Evolutionary conservation across 2,888 invertebrate genomes (phyloP).

Genomic region (Dasysyrphus tricinctus): DNA sequence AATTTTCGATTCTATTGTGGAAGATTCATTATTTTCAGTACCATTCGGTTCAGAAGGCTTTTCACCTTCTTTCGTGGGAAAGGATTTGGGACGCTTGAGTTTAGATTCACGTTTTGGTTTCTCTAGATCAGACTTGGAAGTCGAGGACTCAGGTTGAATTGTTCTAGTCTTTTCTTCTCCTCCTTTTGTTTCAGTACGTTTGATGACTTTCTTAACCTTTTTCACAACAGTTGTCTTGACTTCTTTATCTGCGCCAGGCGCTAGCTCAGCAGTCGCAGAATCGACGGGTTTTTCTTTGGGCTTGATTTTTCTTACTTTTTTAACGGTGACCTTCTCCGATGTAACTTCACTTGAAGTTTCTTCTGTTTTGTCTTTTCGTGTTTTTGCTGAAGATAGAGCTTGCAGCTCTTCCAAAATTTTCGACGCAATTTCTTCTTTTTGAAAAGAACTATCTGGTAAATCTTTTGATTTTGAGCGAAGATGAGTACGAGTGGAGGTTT

Average conservation of each 20-base stretch:
- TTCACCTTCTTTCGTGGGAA: constrained; percentile 83
- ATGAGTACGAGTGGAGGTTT: constrained; percentile 32
- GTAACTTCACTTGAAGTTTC: constrained; percentile 65
- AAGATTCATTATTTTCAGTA: constrained; percentile 38
- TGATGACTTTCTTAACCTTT: constrained; percentile 80
- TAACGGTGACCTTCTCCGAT: constrained; percentile 66
- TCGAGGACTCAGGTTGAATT: constrained; percentile 54
- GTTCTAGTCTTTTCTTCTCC: constrained; percentile 70
- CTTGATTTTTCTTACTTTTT: constrained; percentile 79
- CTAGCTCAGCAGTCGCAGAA: constrained; percentile 55
- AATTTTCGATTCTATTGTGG: constrained; percentile 49
- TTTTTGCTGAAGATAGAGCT: constrained; percentile 80
- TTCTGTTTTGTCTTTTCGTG: constrained; percentile 77
- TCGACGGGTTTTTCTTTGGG: constrained; percentile 78
- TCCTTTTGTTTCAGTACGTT: constrained; percentile 77
- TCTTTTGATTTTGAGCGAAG: constrained; percentile 66
- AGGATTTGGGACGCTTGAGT: constrained; percentile 85
- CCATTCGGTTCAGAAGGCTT: constrained; percentile 31
- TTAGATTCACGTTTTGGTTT: constrained; percentile 83
- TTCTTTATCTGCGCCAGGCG: constrained; percentile 60
- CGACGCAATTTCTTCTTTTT: constrained; percentile 81
- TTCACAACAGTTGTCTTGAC: constrained; percentile 77
- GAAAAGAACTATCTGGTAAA: constrained; percentile 69
- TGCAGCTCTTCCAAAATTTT: constrained; percentile 82
- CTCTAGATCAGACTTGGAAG: constrained; percentile 62